These are phyloP conservation scores for Linyphia triangularis DNA, from an alignment of 2,888 invertebrate species.

Conservation along the genomic window DNA sequence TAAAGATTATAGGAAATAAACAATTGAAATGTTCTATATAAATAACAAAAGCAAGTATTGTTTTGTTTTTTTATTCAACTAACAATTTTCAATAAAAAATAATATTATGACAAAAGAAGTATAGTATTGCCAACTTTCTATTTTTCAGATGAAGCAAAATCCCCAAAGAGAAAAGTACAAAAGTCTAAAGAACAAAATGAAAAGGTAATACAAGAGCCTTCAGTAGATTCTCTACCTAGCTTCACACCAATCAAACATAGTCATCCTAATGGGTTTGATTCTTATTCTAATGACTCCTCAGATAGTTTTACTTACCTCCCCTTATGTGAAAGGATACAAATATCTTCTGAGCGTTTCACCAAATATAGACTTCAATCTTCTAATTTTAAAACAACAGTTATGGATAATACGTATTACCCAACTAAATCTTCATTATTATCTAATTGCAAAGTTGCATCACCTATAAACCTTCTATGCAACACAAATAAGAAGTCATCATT, in stretches of 20 bases:
- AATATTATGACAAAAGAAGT: background rate
- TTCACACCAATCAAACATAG: background rate
- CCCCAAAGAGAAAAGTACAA: too few species aligned
- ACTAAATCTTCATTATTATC: background rate
- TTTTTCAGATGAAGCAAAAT: background rate
- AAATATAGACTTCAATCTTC: background rate
- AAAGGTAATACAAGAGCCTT: conserved; percentile 39
- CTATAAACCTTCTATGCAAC: background rate
- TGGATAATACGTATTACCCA: background rate
- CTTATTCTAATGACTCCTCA: background rate
- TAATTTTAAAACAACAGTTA: background rate
- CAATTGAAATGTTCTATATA: too few species aligned
- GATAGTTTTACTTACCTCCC: conserved; percentile 22
- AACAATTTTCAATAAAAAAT: background rate
- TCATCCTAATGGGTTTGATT: background rate
- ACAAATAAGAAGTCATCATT: background rate
- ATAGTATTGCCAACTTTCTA: background rate
- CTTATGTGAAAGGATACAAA: conserved; percentile 5
- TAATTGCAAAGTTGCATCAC: background rate
- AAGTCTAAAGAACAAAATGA: background rate
- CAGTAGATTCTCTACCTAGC: background rate
- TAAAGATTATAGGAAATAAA: too few species aligned
- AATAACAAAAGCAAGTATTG: too few species aligned
- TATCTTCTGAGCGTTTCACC: background rate
- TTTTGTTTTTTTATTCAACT: background rate